Evolutionary conservation across 2,113 vertebrate species (phyloP).

Genomic region (Azemiops feae): DNA sequence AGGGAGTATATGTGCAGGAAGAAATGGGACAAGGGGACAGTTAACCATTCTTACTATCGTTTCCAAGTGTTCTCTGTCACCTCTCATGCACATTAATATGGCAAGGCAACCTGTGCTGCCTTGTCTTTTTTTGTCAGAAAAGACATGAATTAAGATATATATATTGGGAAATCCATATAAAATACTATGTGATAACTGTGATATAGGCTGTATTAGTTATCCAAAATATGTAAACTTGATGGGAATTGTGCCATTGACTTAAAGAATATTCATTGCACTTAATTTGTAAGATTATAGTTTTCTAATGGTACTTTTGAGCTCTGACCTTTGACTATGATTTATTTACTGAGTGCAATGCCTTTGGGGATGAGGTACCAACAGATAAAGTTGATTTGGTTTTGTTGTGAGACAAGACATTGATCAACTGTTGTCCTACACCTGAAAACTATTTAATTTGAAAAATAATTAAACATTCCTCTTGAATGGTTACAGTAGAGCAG

Average conservation of each 20-base stretch:
- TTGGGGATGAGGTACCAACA: conserved; percentile 18
- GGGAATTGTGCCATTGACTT: neutral
- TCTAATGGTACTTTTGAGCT: conserved; percentile 29
- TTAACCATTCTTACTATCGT: neutral
- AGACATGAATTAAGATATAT: conserved; percentile 19
- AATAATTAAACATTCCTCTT: conserved; percentile 38
- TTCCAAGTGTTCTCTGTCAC: neutral
- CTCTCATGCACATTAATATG: conserved; percentile 9
- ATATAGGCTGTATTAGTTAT: neutral
- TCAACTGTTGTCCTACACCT: conserved; percentile 53
- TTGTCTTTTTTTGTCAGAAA: neutral
- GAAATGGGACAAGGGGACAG: neutral
- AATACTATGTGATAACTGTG: conserved; percentile 40
- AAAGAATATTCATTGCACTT: neutral
- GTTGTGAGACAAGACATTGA: neutral
- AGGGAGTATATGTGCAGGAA: neutral
- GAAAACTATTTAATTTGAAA: conserved; percentile 50
- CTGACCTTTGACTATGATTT: conserved; percentile 33
- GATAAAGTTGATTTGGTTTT: conserved; percentile 28
- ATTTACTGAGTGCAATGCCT: conserved; percentile 22
- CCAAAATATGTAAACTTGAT: neutral
- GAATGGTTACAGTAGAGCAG: conserved; percentile 8
- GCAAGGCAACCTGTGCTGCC: conserved; percentile 2
- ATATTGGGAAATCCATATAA: conserved; percentile 38
- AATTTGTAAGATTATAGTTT: conserved; percentile 4